phyloP scores from a whole-genome alignment of 2,888 invertebrate species.

The Lithosia quadra region DNA sequence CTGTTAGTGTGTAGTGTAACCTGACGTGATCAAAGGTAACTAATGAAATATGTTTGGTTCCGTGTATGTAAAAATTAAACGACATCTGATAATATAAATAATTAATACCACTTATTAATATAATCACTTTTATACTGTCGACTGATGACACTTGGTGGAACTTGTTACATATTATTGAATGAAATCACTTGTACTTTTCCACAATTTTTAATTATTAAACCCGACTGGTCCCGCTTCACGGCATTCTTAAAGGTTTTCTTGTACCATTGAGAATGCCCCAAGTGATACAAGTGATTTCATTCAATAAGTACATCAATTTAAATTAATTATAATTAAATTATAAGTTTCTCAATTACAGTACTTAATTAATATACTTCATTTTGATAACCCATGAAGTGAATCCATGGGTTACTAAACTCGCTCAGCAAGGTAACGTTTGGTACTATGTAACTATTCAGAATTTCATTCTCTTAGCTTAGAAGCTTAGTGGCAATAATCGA shows the following conservation, averaged over 20 bases:
- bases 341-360: background rate
- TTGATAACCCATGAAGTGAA: background rate
- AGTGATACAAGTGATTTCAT: too few species aligned
- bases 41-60: background rate
- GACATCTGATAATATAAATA: background rate
- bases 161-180: too few species aligned
- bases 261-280: too few species aligned
- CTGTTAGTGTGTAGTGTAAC: background rate
- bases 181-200: too few species aligned
- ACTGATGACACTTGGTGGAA: too few species aligned
- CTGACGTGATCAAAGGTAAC: background rate
- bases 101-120: background rate
- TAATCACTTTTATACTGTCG: background rate
- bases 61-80: background rate
- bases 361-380: background rate
- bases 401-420: background rate
- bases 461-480: background rate
- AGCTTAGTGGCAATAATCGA: background rate
- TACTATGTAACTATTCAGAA: background rate
- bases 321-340: too few species aligned
- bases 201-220: too few species aligned
- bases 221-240: too few species aligned
- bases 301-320: too few species aligned
- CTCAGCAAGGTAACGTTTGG: background rate
- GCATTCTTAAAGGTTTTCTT: too few species aligned